phyloP scores from a whole-genome alignment of 2,113 vertebrate genomes.

The Myxocyprinus asiaticus region DNA sequence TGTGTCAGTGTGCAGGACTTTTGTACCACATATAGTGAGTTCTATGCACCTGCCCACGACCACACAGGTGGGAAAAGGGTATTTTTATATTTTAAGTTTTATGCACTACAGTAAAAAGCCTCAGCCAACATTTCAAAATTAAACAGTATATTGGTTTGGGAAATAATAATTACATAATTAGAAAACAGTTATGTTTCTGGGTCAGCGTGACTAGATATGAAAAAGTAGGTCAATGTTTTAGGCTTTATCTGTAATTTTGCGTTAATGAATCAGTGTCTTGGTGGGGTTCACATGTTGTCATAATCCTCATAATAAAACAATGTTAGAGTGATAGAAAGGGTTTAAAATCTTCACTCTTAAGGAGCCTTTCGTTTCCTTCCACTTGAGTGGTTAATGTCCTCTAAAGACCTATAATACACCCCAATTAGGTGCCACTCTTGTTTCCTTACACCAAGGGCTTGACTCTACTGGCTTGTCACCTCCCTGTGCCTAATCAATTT shows the following conservation, averaged over 20 bases:
- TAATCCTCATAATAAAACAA: conserved; percentile 26
- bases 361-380: conserved; percentile 66
- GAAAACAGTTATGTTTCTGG: too few species aligned
- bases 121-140: too few species aligned
- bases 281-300: background rate
- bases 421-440: conserved; percentile 85
- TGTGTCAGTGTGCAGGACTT: too few species aligned
- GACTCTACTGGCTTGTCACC: conserved; percentile 84
- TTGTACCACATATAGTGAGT: too few species aligned
- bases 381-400: conserved; percentile 80
- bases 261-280: conserved; percentile 1
- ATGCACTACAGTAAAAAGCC: too few species aligned
- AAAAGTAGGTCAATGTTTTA: too few species aligned
- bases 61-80: too few species aligned
- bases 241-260: background rate
- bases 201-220: too few species aligned
- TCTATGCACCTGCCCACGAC: too few species aligned
- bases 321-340: conserved; percentile 65
- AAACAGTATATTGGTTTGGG: too few species aligned
- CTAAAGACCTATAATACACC: conserved; percentile 84
- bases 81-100: too few species aligned
- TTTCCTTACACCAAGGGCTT: conserved; percentile 86
- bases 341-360: conserved; percentile 61
- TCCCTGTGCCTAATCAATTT: conserved; percentile 83
- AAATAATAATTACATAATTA: too few species aligned